A percentile compares a stretch with the other conserved stretches of the same genome.
Conservation (phyloP, 2,888 invertebrate species). For the Ptychoptera contaminata region DNA sequence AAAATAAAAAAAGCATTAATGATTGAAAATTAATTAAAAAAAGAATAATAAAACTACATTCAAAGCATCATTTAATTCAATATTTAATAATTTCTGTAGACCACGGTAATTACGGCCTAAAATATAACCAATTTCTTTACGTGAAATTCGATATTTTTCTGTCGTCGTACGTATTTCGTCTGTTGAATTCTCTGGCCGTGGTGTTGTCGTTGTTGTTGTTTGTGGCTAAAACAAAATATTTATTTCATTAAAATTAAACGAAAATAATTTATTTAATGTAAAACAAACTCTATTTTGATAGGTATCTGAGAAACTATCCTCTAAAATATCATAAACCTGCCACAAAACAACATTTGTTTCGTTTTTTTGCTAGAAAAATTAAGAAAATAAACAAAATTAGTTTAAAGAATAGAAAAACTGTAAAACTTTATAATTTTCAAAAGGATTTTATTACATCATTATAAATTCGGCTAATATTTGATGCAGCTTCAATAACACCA, state of each 20-base stretch:
- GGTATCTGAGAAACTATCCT: constrained; percentile 26
- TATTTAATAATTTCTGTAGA: constrained; percentile 22
- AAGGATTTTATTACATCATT: constrained; percentile 16
- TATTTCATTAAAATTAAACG: not conserved
- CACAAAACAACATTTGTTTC: constrained; percentile 24
- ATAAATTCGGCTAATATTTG: constrained; percentile 23
- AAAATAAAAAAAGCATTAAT: constrained; percentile 1
- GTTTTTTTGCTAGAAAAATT: constrained; percentile 22
- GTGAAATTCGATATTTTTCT: constrained; percentile 23
- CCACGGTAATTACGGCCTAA: constrained; percentile 27
- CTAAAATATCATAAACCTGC: constrained; percentile 23
- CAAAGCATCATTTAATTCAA: constrained; percentile 25
- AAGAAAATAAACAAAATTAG: constrained; percentile 4
- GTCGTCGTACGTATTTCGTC: constrained; percentile 19
- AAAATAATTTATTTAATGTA: not conserved
- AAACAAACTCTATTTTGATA: constrained; percentile 1
- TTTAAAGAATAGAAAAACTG: not conserved
- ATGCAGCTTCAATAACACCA: constrained; percentile 25
- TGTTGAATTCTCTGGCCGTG: constrained; percentile 12
- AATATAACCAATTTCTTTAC: constrained; percentile 27
- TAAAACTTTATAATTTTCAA: too few relatives aligned
- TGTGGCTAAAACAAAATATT: not conserved
- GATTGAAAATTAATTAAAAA: constrained; percentile 5
- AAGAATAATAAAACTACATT: constrained; percentile 18
- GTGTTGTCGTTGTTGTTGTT: not conserved